These are phyloP conservation scores for Brachionus angularis DNA, from an alignment of 1,140 invertebrate species.

Conservation along the genomic window DNA sequence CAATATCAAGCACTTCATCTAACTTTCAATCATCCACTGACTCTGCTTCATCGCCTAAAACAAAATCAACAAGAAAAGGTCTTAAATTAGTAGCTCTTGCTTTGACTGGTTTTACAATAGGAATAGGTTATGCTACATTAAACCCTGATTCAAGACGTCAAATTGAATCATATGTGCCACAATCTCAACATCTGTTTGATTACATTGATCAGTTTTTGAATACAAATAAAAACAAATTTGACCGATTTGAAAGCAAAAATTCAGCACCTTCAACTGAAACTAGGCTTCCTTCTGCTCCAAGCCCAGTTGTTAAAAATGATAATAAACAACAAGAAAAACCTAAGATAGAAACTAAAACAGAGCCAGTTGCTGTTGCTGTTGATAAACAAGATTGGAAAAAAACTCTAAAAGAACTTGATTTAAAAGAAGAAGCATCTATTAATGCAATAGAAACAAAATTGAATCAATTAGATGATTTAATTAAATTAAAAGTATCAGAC, in stretches of 20 bases:
- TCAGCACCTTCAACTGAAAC: background rate
- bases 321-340: background rate
- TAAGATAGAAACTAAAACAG: background rate
- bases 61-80: background rate
- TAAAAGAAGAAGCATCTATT: conserved; percentile 25
- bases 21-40: background rate
- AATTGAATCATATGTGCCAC: conserved; percentile 31
- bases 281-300: no score
- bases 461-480: background rate
- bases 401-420: background rate
- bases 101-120: conserved; percentile 37
- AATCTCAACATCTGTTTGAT: background rate
- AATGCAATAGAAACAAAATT: conserved; percentile 12
- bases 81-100: conserved; percentile 24
- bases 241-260: background rate
- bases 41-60: background rate
- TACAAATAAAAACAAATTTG: background rate
- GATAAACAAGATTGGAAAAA: background rate
- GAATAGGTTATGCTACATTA: conserved; percentile 29
- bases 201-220: conserved; percentile 14
- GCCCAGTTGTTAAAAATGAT: background rate
- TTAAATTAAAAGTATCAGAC: conserved; percentile 32
- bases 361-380: background rate
- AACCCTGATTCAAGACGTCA: conserved; percentile 32
- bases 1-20: background rate